These are phyloP conservation scores for Proterorhinus semilunaris DNA, from an alignment of 2,113 vertebrate species.

Conservation along the genomic window DNA sequence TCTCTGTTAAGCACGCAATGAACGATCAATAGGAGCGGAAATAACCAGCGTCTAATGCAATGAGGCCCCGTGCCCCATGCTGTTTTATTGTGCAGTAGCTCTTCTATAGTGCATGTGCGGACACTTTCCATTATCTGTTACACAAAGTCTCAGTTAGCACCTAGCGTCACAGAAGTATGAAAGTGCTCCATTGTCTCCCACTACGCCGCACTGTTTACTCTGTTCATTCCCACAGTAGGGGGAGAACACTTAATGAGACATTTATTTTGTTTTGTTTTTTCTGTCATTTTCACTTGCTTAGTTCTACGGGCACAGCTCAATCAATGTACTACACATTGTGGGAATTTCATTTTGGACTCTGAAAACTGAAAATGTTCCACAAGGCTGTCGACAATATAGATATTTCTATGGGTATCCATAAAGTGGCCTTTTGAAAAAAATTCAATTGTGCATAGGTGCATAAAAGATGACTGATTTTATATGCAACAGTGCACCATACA, in stretches of 20 bases:
- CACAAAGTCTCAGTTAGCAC: conserved; percentile 28
- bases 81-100: conserved; percentile 27
- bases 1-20: conserved; percentile 35
- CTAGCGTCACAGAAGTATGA: conserved; percentile 20
- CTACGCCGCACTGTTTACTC: not conserved
- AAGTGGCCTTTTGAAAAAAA: not conserved
- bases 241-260: not conserved
- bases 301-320: not conserved
- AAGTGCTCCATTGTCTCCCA: not conserved
- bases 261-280: not conserved
- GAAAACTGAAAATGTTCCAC: too few species aligned
- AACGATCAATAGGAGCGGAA: conserved; percentile 48
- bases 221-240: not conserved
- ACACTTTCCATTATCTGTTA: conserved; percentile 45
- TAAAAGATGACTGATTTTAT: not conserved
- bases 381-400: too few species aligned
- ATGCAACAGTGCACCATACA: not conserved
- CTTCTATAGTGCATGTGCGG: conserved; percentile 23
- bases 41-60: conserved; percentile 25
- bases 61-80: conserved; percentile 5
- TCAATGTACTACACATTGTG: too few species aligned
- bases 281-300: not conserved
- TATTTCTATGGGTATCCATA: not conserved
- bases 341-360: too few species aligned
- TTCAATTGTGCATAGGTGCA: not conserved